Evolutionary conservation across 2,113 vertebrate genomes (phyloP), one percentile per base, ranked within the genome.

Genomic region (Microcebus tavaratra): DNA sequence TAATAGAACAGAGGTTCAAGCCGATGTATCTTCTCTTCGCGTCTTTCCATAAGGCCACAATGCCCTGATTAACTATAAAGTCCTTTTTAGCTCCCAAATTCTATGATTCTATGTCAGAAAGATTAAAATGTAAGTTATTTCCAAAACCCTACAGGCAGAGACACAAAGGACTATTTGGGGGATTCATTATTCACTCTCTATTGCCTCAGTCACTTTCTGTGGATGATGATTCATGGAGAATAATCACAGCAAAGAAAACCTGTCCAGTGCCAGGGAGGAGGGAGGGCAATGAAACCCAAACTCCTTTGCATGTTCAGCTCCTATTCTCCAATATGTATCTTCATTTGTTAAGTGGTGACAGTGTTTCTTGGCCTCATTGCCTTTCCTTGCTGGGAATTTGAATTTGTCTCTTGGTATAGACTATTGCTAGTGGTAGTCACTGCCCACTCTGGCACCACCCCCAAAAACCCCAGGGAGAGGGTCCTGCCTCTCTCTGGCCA

Each of bases 111-210:
- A 87, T 72, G 86, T 85, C 78, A 36, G 65, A 94, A 88, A 97
- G 80, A 84, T 97, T 92, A 91, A 98, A 91, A 95, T 91, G 86
- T 70, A 93, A 94, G 95, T 93, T 91, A 95, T 94, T 97, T 97
- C 90, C 83, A 75, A 95, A 90, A 86, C 55, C 92, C 94, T 95
- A 61, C 96, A 88, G 96, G 96, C 96, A 97, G 91, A 97, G 83
- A 90, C 88, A 95, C 81, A 93, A 95, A 95, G 92, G 87, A 63
- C 87, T 80, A 70, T 95, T 91, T 79, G 72, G 94, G 67, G 80
- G 72, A 93, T 70, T 92, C 94, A 93, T 97, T 97, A 96, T 90
- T 95, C 96, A 88, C 67, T 89, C 93, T 85, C 86, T 59, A 55
- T 92, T 53, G 79, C 94, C 81, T 89, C 91, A 65, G 68, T 90